phyloP scores from a whole-genome alignment of 2,888 invertebrate genomes.

The Calameuta filiformis region DNA sequence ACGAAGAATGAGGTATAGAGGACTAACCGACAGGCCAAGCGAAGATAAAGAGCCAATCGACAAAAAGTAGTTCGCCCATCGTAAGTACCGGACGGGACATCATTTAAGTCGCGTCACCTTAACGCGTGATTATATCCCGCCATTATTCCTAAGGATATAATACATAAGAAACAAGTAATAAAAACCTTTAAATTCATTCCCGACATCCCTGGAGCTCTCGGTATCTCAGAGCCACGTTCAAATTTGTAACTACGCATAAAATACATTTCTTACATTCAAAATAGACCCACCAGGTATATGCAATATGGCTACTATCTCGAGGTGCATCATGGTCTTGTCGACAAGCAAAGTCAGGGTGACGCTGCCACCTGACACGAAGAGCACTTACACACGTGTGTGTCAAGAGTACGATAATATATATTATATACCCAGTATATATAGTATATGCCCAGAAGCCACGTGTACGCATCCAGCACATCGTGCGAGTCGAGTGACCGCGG shows the following conservation, averaged over 20 bases:
- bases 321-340: constrained; percentile 15
- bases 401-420: not conserved
- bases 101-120: constrained; percentile 2
- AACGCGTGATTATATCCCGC: not conserved
- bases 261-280: not conserved
- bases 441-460: not conserved
- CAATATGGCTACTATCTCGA: not conserved
- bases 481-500: not conserved
- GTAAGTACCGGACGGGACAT: constrained; percentile 21
- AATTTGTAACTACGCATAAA: not conserved
- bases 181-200: not conserved
- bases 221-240: not conserved
- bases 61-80: constrained; percentile 60
- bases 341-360: constrained; percentile 36
- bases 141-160: not conserved
- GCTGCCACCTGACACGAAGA: constrained; percentile 30
- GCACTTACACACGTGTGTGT: constrained; percentile 10
- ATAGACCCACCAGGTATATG: not conserved
- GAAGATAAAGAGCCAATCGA: constrained; percentile 43
- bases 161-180: not conserved
- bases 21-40: constrained; percentile 29
- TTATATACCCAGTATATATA: too few relatives aligned
- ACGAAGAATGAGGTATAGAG: constrained; percentile 28
- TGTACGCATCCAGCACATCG: not conserved
- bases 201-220: not conserved